A percentile compares a stretch with the other conserved stretches of the same genome.
Evolutionary conservation across 1,140 invertebrate genomes (phyloP).

Genomic region (Meloidogyne floridensis): DNA sequence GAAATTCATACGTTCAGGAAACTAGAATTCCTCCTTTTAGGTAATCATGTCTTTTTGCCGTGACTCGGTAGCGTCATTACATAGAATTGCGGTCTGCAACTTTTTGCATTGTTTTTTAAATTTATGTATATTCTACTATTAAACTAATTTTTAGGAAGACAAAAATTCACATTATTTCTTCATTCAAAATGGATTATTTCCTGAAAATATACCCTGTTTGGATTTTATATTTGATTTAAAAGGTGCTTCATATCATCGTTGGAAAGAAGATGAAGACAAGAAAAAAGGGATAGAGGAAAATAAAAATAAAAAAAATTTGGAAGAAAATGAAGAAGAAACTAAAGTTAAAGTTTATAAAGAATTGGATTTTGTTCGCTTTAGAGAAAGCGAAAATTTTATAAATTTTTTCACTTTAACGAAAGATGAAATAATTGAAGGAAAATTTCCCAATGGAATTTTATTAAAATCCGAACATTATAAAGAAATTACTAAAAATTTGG

Average conservation of each 20-base stretch:
- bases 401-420: too few species aligned
- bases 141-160: background rate
- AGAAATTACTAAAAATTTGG: background rate
- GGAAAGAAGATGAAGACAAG: background rate
- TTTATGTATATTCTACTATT: background rate
- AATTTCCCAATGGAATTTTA: slow-evolving; percentile 2
- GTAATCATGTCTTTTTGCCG: too few species aligned
- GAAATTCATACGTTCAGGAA: too few species aligned
- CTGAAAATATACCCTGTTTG: background rate
- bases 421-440: background rate
- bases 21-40: too few species aligned
- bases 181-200: background rate
- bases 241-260: background rate
- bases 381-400: too few species aligned
- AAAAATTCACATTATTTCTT: background rate
- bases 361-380: slow-evolving; percentile 9
- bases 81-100: too few species aligned
- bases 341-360: background rate
- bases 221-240: slow-evolving; percentile 7
- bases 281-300: background rate
- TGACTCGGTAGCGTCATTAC: too few species aligned
- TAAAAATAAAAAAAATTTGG: background rate
- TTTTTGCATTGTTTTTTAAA: too few species aligned
- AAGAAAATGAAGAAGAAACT: background rate
- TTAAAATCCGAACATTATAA: background rate